Base-by-base conservation (phyloP, 2,113 vertebrate genomes). In the Perca schrenkii region DNA sequence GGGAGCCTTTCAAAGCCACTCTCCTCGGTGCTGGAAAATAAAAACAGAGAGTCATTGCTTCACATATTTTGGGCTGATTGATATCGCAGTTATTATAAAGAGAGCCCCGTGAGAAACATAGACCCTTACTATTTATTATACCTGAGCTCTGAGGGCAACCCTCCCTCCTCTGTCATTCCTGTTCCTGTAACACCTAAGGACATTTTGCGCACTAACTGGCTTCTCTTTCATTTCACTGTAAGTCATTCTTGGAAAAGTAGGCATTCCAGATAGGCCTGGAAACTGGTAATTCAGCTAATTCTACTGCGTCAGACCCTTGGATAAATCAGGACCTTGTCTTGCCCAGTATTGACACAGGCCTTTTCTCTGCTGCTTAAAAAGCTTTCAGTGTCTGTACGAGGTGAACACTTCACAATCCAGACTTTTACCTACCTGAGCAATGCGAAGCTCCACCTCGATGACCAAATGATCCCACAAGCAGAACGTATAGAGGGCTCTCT, bases 291-390 rank as follows among this genome's bases (percentile, higher is more conserved):
- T 36, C 19, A 36, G 67, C 76, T 80, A 84, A 80, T 88, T 82
- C 84, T 71, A 68, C 47, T 64, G 61, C 61, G 52, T 82, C 79
- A 69, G 67, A 73, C 62, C 14, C 60, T 21, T 49, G 76, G 76
- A 90, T 89, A 82, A 92, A 93, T 88, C 80, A 72, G 76, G 79
- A 81, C 84, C 85, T 87, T 93, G 89, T 91, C 66, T 76, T 60
- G 40, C 80, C 49, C 62, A 66, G 74, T 91, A 85, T 88, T 90
- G 83, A 92, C 91, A 91, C 79, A 87, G 73, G 52, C 71, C 76
- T 87, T 83, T 90, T 89, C 86, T 85, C 65, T 72, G 62, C 68
- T 52, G 52, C 80, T 75, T 88, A 40, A 91, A 93, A 93, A 89
- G 89, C 77, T 8, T 73, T 67, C 54, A 83, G 82, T 86, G 88